Evolutionary conservation across 2,797 vertebrate genomes (phyloP).

Genomic region (Falco novaeseelandiae): DNA sequence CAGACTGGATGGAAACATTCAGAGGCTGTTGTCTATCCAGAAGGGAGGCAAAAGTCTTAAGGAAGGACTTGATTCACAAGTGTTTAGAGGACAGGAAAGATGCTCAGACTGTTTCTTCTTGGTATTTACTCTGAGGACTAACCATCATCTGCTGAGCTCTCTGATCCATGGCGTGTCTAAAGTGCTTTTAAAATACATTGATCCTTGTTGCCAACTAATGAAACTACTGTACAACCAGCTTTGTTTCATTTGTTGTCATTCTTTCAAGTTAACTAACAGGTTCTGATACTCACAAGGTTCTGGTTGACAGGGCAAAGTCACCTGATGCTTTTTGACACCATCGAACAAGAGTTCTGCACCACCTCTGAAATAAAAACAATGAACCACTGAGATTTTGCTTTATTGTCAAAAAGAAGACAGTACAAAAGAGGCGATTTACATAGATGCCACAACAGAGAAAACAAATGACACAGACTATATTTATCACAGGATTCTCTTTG

Average conservation of each 20-base stretch:
- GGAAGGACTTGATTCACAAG: background rate
- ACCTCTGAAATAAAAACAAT: constrained; percentile 82
- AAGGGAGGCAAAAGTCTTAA: background rate
- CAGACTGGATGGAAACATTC: background rate
- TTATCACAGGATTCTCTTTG: constrained; percentile 56
- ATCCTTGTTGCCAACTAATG: background rate
- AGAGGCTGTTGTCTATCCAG: background rate
- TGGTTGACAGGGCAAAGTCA: constrained; percentile 88
- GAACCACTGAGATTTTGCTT: constrained; percentile 48
- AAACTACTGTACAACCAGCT: background rate
- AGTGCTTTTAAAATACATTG: background rate
- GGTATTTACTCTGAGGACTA: background rate
- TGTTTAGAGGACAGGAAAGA: background rate
- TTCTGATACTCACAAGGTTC: constrained; percentile 90
- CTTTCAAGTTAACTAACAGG: constrained; percentile 6
- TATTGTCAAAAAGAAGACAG: constrained; percentile 24
- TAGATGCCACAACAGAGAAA: constrained; percentile 41
- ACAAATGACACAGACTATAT: constrained; percentile 44
- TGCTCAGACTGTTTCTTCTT: background rate
- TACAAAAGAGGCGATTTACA: constrained; percentile 35
- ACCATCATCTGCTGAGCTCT: background rate
- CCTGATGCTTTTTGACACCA: constrained; percentile 89
- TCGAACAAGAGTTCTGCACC: constrained; percentile 94
- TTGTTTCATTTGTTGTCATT: background rate
- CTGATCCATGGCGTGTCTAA: background rate